Evolutionary conservation across 1,140 invertebrate genomes (phyloP).

Genomic region (Paraescarpia echinospica): DNA sequence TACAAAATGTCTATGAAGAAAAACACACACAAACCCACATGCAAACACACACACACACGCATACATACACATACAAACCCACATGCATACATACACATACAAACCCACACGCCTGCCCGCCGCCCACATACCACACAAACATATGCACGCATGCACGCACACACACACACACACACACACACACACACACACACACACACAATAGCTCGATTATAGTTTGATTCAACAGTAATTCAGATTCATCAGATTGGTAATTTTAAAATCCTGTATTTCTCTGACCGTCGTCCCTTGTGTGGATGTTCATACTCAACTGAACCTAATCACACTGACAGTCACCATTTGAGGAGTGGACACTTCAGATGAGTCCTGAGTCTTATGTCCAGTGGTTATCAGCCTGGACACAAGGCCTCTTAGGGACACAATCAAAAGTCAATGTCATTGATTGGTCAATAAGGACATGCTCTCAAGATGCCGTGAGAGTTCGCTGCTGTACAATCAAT

Average conservation of each 20-base stretch:
- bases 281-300: neutral
- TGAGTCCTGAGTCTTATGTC: neutral
- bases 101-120: too few species aligned
- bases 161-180: too few species aligned
- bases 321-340: neutral
- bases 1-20: too few species aligned
- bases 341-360: neutral
- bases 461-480: neutral
- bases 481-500: neutral
- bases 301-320: neutral
- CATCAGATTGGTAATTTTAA: neutral
- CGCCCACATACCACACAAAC: too few species aligned
- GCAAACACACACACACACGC: too few species aligned
- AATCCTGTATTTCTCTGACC: neutral
- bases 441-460: neutral
- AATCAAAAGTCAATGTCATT: slow-evolving; percentile 2
- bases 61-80: too few species aligned
- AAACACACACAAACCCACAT: too few species aligned
- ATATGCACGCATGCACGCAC: too few species aligned
- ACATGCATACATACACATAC: too few species aligned
- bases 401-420: neutral
- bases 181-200: too few species aligned
- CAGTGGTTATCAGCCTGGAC: neutral
- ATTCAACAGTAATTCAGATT: neutral
- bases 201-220: too few species aligned